Conservation (phyloP, 2,797 vertebrate species). For the Diceros bicornis region DNA sequence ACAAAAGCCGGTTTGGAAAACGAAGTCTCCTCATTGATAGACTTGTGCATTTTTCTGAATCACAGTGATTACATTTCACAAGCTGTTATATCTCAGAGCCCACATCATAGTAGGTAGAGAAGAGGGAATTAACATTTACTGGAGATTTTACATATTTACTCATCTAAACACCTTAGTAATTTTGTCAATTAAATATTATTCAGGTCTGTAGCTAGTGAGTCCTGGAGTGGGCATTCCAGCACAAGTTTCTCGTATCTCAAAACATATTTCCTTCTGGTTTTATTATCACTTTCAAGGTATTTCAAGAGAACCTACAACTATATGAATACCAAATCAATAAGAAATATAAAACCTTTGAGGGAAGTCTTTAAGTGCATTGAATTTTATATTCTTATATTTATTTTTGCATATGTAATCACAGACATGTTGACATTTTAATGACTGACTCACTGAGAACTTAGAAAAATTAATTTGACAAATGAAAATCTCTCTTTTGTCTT, state of each 20-base stretch:
- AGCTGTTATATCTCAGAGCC: not conserved
- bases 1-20: not conserved
- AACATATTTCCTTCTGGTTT: conserved; percentile 31
- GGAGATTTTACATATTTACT: not conserved
- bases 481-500: not conserved
- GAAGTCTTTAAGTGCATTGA: not conserved
- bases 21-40: not conserved
- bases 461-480: not conserved
- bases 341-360: conserved; percentile 22
- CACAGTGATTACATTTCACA: not conserved
- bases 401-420: not conserved
- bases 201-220: not conserved
- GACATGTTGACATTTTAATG: not conserved
- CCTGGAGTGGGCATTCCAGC: not conserved
- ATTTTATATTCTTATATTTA: not conserved
- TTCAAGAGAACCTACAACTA: not conserved
- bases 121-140: not conserved
- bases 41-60: not conserved
- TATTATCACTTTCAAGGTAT: not conserved
- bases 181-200: not conserved
- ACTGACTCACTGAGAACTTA: conserved; percentile 10
- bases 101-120: not conserved
- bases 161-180: conserved; percentile 5
- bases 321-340: not conserved
- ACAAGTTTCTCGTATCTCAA: not conserved